phyloP scores from a whole-genome alignment of 2,888 invertebrate species.

The Parelbella ahira region DNA sequence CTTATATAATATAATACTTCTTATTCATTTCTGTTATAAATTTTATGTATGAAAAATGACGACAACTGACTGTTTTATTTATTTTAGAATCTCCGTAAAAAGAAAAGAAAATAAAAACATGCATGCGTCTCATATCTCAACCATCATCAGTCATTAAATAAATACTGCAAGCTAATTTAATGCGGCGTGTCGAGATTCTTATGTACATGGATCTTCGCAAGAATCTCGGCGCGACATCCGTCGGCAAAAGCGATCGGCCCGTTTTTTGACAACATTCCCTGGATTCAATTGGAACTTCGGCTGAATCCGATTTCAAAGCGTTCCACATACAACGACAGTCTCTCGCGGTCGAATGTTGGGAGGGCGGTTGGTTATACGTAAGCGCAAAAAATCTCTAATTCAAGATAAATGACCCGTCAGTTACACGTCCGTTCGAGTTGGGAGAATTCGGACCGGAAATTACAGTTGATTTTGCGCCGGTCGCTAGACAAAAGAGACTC shows the following conservation, averaged over 20 bases:
- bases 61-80: too few species aligned
- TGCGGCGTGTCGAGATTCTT: too few species aligned
- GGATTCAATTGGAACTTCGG: not conserved
- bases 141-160: too few species aligned
- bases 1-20: too few species aligned
- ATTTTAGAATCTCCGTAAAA: too few species aligned
- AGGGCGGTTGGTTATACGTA: conserved; percentile 3
- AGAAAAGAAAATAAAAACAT: too few species aligned
- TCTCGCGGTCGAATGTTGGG: conserved; percentile 1
- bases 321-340: not conserved
- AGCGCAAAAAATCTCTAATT: conserved; percentile 33
- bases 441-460: conserved; percentile 55
- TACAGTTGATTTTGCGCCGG: conserved; percentile 46
- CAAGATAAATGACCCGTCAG: conserved; percentile 46
- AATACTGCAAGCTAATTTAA: too few species aligned
- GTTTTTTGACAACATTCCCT: conserved; percentile 3
- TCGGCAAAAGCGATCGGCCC: not conserved
- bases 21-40: too few species aligned
- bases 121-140: too few species aligned
- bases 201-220: too few species aligned
- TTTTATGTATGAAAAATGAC: too few species aligned
- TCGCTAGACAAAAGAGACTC: conserved; percentile 51
- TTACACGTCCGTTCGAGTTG: conserved; percentile 38
- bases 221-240: not conserved
- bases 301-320: conserved; percentile 5